Conservation (phyloP, 2,888 invertebrate species). For the Eupeodes luniger region DNA sequence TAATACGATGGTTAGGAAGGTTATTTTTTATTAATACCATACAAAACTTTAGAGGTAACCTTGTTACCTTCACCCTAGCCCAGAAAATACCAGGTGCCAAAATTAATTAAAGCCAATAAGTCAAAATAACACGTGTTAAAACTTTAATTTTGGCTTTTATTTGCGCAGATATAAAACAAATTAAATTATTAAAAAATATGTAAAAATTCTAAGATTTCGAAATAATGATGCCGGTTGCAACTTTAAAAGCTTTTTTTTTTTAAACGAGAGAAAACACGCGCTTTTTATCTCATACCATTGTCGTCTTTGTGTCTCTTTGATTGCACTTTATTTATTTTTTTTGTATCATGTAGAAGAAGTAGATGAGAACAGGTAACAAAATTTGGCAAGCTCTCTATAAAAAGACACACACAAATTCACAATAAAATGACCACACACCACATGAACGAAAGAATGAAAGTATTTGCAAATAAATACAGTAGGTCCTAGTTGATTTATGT, state of each 20-base stretch:
- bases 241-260: neutral
- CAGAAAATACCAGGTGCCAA: neutral
- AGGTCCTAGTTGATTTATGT: neutral
- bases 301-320: too few relatives aligned
- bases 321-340: neutral
- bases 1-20: neutral
- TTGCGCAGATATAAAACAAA: neutral
- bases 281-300: neutral
- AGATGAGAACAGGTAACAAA: neutral
- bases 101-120: too few relatives aligned
- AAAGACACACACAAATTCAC: neutral
- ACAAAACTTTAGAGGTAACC: neutral
- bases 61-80: neutral
- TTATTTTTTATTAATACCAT: neutral
- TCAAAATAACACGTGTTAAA: too few relatives aligned
- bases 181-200: neutral
- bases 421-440: neutral
- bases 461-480: neutral
- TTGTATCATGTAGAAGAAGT: neutral
- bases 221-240: too few relatives aligned
- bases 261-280: neutral
- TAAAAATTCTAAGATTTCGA: too few relatives aligned
- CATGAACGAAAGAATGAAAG: neutral
- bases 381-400: constrained; percentile 6
- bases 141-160: neutral